Evolutionary conservation across 2,797 vertebrate species (phyloP), one percentile per base, ranked within the genome.

Genomic region (Mus spretus): DNA sequence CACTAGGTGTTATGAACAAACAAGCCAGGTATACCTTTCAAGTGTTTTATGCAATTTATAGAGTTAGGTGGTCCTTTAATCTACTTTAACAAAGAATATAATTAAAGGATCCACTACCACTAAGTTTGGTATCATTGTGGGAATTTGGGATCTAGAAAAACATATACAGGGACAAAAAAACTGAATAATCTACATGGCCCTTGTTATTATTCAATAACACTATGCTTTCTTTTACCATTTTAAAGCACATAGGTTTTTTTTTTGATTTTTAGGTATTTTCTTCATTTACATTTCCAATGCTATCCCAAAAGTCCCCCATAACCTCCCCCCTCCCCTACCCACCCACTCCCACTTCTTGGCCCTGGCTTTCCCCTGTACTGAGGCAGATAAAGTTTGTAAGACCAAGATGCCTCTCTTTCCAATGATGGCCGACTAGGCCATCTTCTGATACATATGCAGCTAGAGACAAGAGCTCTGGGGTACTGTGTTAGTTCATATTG

Each of bases 141-240:
- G 57, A 31, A 65, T 79, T 53, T 89, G n/a, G 50, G 10, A 93
- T 24, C 37, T 91, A 82, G 67, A 90, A 95, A 95, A 87, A 63
- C 1, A 88, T 47, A 7, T 19, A 77, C 0, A 47, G 3, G 10
- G 67, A 57, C 28, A 53, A 40, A 81, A 14, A 88, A 88, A 11
- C 44, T 53, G 34, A 93, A 70, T 84, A 79, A 44, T n/a, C 19
- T 89, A 61, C 93, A 28, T 81, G 59, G 47, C 44, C 0, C 55
- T 19, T 28, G 0, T 63, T 50, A 53, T 57, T 50, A 84, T 37
- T 92, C 19, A 55, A 6, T 34, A 53, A 31, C 15, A 63, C 7
- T 57, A 79, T 65, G 31, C 94, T 72, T 70, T 34, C 28, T 34
- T 34, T 67, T 34, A 37, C 17, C 34, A 72, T 72, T 72, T 72